Percentiles rank a stretch among this genome's conserved stretches.
Evolutionary conservation across 2,797 vertebrate genomes (phyloP).

Genomic region (Megaceryle alcyon): DNA sequence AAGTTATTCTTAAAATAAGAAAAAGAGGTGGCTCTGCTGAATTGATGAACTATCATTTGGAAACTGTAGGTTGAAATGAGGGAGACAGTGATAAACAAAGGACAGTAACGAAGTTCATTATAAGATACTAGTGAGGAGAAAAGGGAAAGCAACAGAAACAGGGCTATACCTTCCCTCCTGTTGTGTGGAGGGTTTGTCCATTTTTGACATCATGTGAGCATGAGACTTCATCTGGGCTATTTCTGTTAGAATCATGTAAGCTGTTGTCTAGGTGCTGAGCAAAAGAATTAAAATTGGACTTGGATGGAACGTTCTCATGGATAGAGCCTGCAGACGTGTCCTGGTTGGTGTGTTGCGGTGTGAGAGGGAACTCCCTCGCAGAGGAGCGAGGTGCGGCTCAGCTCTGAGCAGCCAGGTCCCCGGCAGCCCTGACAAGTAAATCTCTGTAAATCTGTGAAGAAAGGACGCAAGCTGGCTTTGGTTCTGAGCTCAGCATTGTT

Average conservation of each 20-base stretch:
- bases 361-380: constrained; percentile 66
- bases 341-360: constrained; percentile 16
- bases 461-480: constrained; percentile 63
- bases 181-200: background rate
- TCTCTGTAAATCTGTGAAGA: constrained; percentile 45
- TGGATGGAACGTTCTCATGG: constrained; percentile 15
- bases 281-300: constrained; percentile 63
- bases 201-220: background rate
- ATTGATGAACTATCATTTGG: background rate
- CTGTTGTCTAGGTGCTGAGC: constrained; percentile 68
- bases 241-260: background rate
- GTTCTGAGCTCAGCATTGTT: constrained; percentile 53
- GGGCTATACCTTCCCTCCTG: background rate
- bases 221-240: background rate
- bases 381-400: constrained; percentile 65
- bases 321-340: background rate
- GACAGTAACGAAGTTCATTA: background rate
- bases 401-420: constrained; percentile 71
- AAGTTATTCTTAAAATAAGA: background rate
- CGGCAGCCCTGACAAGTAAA: constrained; percentile 52
- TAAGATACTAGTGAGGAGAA: background rate
- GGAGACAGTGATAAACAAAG: background rate
- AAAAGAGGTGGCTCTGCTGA: background rate
- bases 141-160: background rate
- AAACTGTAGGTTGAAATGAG: background rate